Evolutionary conservation across 2,113 vertebrate genomes (phyloP).

Genomic region (Anarrhichthys ocellatus): DNA sequence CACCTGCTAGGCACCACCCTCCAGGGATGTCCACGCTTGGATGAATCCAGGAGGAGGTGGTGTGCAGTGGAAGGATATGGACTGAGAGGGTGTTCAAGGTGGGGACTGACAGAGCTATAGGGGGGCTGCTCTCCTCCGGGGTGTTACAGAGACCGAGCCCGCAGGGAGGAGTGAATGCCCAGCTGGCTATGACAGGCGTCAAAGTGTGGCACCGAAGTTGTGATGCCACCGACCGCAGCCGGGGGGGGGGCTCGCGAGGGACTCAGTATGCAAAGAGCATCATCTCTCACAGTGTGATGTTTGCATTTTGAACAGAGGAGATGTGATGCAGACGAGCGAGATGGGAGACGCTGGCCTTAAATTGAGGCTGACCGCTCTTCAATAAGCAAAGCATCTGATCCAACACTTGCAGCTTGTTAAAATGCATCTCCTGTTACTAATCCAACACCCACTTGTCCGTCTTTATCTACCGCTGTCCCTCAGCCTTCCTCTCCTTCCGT

Average conservation of each 20-base stretch:
- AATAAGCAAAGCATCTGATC: slow-evolving; percentile 19
- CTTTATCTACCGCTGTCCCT: slow-evolving; percentile 20
- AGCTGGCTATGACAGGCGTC: slow-evolving; percentile 43
- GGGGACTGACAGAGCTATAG: slow-evolving; percentile 27
- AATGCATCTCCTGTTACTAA: neutral
- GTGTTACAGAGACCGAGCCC: slow-evolving; percentile 14
- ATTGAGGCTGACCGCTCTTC: neutral
- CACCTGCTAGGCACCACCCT: slow-evolving; percentile 8
- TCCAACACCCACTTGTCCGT: slow-evolving; percentile 26
- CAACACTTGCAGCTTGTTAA: neutral
- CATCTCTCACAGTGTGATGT: slow-evolving; percentile 4
- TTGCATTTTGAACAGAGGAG: slow-evolving; percentile 33
- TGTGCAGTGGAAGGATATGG: slow-evolving; percentile 38
- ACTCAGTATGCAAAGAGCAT: slow-evolving; percentile 37
- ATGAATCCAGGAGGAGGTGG: slow-evolving; percentile 34
- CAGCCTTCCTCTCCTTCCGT: slow-evolving; percentile 34
- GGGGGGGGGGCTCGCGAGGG: neutral
- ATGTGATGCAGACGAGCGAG: neutral
- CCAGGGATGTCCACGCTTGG: slow-evolving; percentile 30
- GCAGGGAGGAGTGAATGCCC: slow-evolving; percentile 18
- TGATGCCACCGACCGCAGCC: slow-evolving; percentile 24
- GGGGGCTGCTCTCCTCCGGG: slow-evolving; percentile 34
- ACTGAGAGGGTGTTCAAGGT: slow-evolving; percentile 36
- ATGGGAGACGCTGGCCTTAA: neutral
- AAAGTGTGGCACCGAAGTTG: slow-evolving; percentile 20